Conservation (phyloP, 2,113 vertebrate genomes). For the Albula goreensis region DNA sequence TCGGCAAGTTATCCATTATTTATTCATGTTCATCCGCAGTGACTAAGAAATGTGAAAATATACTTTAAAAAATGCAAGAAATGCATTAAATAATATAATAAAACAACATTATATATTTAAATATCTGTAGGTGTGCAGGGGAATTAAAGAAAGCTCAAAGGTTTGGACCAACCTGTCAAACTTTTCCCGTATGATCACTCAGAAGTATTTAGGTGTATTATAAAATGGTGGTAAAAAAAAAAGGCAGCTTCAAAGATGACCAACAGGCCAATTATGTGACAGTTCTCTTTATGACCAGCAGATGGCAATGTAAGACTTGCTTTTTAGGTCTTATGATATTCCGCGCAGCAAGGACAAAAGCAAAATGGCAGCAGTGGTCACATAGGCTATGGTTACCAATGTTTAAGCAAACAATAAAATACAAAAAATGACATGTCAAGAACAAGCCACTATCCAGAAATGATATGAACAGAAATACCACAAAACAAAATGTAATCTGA, state of each 20-base stretch:
- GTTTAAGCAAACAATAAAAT: neutral
- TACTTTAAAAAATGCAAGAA: neutral
- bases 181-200: too few species aligned
- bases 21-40: slow-evolving; percentile 21
- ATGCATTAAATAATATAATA: neutral
- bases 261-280: neutral
- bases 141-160: too few species aligned
- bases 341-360: neutral
- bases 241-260: neutral
- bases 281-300: slow-evolving; percentile 40
- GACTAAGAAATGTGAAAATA: neutral
- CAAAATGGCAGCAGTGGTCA: neutral
- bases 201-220: neutral
- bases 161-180: too few species aligned
- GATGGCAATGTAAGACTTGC: slow-evolving; percentile 46
- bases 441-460: neutral
- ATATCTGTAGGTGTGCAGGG: neutral
- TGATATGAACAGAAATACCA: neutral
- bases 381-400: too few species aligned
- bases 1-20: slow-evolving; percentile 18
- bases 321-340: neutral
- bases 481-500: neutral
- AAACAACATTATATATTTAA: neutral
- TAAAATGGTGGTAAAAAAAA: neutral
- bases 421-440: neutral